phyloP scores from a whole-genome alignment of 2,797 vertebrate species.

The Babyrousa celebensis region DNA sequence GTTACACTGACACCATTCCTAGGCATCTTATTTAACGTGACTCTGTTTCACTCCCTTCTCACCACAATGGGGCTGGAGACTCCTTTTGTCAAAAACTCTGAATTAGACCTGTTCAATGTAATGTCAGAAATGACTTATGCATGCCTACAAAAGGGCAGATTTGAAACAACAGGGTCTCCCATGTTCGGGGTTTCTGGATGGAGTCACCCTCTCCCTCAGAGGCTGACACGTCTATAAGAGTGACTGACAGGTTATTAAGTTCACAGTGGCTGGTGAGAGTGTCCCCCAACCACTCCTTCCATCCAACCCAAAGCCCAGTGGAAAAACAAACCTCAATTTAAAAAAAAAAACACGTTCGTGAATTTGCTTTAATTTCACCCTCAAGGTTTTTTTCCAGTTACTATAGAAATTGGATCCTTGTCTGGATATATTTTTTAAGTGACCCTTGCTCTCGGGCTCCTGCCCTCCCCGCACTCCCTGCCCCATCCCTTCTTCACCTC shows the following conservation, averaged over 20 bases:
- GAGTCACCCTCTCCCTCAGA: background rate
- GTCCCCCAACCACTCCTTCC: background rate
- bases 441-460: background rate
- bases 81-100: background rate
- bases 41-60: background rate
- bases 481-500: background rate
- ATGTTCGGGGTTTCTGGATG: background rate
- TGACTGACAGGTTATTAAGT: rapidly evolving
- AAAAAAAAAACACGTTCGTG: background rate
- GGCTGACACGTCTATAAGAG: background rate
- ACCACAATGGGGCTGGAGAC: background rate
- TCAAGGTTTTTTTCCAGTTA: background rate
- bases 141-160: rapidly evolving
- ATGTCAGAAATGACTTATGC: background rate
- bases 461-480: background rate
- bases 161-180: rapidly evolving
- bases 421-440: background rate
- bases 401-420: background rate
- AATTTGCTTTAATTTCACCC: background rate
- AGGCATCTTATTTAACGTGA: background rate
- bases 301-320: background rate
- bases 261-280: background rate
- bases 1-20: background rate
- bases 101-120: background rate
- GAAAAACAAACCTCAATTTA: background rate